A percentile compares a stretch with the other conserved stretches of the same genome.
Evolutionary conservation across 2,113 vertebrate species (phyloP).

Genomic region (Speoplatyrhinus poulsoni): DNA sequence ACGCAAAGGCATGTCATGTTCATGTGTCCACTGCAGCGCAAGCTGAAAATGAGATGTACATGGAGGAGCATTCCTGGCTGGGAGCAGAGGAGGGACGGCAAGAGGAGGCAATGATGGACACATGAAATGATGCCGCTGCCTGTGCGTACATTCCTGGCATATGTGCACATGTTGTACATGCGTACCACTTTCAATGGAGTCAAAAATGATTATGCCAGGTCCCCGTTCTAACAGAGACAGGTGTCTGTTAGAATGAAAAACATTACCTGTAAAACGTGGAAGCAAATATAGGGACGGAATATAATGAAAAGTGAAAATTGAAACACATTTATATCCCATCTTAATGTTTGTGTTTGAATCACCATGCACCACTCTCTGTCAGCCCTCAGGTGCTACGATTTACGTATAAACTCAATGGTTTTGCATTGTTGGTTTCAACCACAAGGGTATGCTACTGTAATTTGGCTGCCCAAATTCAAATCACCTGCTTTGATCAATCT

Average conservation of each 20-base stretch:
- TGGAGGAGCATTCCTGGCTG: slow-evolving; percentile 29
- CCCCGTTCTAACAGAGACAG: neutral
- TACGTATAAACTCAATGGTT: no score
- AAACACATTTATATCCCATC: no score
- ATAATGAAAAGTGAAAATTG: no score
- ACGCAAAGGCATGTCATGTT: slow-evolving; percentile 50
- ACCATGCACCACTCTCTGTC: no score
- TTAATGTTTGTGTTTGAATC: no score
- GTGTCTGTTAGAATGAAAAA: slow-evolving; percentile 27
- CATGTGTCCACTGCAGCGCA: slow-evolving; percentile 29
- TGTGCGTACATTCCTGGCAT: neutral
- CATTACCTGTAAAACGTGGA: neutral
- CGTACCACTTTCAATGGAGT: slow-evolving; percentile 12
- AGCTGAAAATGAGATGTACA: slow-evolving; percentile 72
- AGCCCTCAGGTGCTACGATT: no score
- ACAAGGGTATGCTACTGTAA: no score
- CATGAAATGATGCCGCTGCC: slow-evolving; percentile 1
- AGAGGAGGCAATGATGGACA: slow-evolving; percentile 34
- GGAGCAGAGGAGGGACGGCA: slow-evolving; percentile 44
- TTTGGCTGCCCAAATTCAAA: no score
- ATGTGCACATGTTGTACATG: slow-evolving; percentile 3
- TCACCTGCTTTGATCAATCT: no score
- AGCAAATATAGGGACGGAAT: neutral
- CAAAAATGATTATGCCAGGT: slow-evolving; percentile 22
- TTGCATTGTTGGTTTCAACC: no score